Conservation (phyloP, 1,140 invertebrate genomes). For the Trichogramma pretiosum region DNA sequence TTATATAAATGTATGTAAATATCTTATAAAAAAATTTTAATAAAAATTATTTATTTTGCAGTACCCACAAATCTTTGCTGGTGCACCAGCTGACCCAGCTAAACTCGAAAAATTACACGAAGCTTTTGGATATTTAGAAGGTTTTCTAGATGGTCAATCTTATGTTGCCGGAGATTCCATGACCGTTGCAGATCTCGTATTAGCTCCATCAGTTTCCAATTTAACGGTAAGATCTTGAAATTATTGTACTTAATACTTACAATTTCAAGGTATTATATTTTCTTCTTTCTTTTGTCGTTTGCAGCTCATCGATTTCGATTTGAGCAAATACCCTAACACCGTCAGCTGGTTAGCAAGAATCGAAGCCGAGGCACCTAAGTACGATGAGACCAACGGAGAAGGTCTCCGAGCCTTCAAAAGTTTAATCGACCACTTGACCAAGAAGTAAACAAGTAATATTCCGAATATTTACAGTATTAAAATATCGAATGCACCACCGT, state of each 20-base stretch:
- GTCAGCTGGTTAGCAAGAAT: slow-evolving; percentile 59
- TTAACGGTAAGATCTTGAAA: slow-evolving; percentile 36
- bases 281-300: slow-evolving; percentile 25
- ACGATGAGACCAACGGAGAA: slow-evolving; percentile 61
- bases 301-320: slow-evolving; percentile 57
- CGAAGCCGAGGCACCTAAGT: slow-evolving; percentile 60
- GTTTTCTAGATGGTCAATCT: slow-evolving; percentile 33
- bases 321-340: slow-evolving; percentile 61
- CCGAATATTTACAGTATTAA: neutral
- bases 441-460: too few relatives aligned
- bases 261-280: neutral
- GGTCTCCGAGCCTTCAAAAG: slow-evolving; percentile 34
- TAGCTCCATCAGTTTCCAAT: slow-evolving; percentile 30
- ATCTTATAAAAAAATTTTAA: neutral
- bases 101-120: slow-evolving; percentile 45
- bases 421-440: slow-evolving; percentile 24
- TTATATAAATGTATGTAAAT: neutral
- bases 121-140: slow-evolving; percentile 30
- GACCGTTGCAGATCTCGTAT: slow-evolving; percentile 45
- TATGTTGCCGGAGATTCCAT: slow-evolving; percentile 37
- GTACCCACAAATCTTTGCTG: slow-evolving; percentile 63
- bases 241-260: too few relatives aligned
- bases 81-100: slow-evolving; percentile 52
- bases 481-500: too few relatives aligned
- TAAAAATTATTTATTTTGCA: slow-evolving; percentile 35